Conservation (phyloP, 2,888 invertebrate species). For the Megalurothrips usitatus region DNA sequence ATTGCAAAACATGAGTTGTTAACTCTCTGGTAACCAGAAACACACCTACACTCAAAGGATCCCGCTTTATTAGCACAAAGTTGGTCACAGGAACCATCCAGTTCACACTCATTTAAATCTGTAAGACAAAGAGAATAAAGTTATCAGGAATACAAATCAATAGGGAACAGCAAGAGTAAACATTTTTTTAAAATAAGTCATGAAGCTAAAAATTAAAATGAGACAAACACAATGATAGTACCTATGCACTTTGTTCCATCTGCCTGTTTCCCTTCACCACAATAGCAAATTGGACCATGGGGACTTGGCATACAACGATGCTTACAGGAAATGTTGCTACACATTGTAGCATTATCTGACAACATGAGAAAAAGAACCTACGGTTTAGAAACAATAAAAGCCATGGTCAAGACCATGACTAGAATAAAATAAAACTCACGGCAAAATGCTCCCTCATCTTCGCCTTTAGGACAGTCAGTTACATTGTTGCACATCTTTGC, state of each 20-base stretch:
- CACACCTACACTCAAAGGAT: constrained; percentile 69
- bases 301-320: constrained; percentile 67
- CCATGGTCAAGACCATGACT: background rate
- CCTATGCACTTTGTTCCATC: constrained; percentile 58
- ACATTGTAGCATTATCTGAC: constrained; percentile 49
- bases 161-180: constrained; percentile 27
- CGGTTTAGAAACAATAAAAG: too few relatives aligned
- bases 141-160: background rate
- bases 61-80: constrained; percentile 63
- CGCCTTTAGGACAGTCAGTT: constrained; percentile 62
- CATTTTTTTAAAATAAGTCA: constrained; percentile 28
- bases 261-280: constrained; percentile 59
- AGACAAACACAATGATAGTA: constrained; percentile 38
- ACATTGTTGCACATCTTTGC: constrained; percentile 62
- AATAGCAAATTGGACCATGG: constrained; percentile 69
- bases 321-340: constrained; percentile 55
- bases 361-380: constrained; percentile 31
- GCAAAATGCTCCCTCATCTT: constrained; percentile 70
- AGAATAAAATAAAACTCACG: constrained; percentile 45
- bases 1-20: constrained; percentile 59
- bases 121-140: constrained; percentile 37
- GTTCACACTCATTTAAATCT: constrained; percentile 75
- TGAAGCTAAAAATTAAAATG: constrained; percentile 27
- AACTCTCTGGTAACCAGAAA: constrained; percentile 61
- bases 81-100: constrained; percentile 69